phyloP scores from a whole-genome alignment of 1,140 invertebrate species.

The Hylaeus volcanicus region DNA sequence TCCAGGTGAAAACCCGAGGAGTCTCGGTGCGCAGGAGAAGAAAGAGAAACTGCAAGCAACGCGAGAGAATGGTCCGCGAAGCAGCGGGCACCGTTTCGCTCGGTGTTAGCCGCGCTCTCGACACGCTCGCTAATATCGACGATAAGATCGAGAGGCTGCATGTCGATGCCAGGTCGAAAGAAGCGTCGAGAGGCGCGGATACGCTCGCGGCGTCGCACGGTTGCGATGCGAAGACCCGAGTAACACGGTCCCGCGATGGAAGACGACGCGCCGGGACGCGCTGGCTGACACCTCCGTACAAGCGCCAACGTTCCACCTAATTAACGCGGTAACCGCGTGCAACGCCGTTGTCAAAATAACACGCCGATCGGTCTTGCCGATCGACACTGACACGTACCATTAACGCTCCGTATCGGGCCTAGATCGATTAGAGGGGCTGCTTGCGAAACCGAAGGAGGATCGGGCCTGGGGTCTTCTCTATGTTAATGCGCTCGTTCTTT shows the following conservation, averaged over 20 bases:
- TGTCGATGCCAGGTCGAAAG: constrained; percentile 35
- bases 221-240: constrained; percentile 1
- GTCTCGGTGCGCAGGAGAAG: background rate
- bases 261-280: constrained; percentile 18
- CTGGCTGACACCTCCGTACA: constrained; percentile 46
- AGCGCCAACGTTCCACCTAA: constrained; percentile 48
- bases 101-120: constrained; percentile 45
- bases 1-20: too few species aligned
- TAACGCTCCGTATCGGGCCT: constrained; percentile 40
- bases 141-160: constrained; percentile 63
- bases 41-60: constrained; percentile 29
- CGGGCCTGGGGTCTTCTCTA: background rate
- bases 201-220: constrained; percentile 20
- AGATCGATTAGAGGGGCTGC: constrained; percentile 46
- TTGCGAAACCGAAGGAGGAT: constrained; percentile 27
- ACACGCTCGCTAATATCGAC: constrained; percentile 67
- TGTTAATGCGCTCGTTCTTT: constrained; percentile 23
- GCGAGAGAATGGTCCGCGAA: constrained; percentile 10
- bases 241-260: constrained; percentile 36
- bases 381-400: constrained; percentile 57
- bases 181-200: constrained; percentile 33
- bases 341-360: constrained; percentile 55
- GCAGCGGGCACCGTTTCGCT: constrained; percentile 2
- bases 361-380: constrained; percentile 55
- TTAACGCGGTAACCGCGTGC: constrained; percentile 45